phyloP scores from a whole-genome alignment of 2,797 vertebrate species.

The Linurgus olivaceus region DNA sequence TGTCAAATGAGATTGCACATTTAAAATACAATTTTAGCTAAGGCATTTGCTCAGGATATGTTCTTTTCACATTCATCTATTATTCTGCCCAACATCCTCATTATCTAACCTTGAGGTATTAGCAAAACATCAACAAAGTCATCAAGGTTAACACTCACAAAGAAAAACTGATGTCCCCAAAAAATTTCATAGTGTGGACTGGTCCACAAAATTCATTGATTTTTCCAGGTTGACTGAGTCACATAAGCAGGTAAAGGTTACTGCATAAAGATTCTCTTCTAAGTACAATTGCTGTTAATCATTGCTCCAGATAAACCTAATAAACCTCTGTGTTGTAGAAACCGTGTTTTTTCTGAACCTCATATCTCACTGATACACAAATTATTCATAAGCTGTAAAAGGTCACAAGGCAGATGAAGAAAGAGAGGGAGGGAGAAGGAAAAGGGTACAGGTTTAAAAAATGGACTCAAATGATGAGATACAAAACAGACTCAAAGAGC shows the following conservation, averaged over 20 bases:
- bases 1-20: slow-evolving; percentile 44
- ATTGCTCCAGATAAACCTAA: background rate
- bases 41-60: background rate
- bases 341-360: slow-evolving; percentile 6
- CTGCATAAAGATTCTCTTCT: background rate
- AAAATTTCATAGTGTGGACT: background rate
- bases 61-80: background rate
- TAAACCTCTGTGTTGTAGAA: slow-evolving; percentile 3
- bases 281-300: slow-evolving; percentile 9
- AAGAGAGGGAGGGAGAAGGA: background rate
- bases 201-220: background rate
- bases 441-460: slow-evolving; percentile 39
- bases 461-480: background rate
- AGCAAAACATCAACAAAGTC: background rate
- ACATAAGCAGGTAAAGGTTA: background rate
- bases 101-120: background rate
- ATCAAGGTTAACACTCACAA: background rate
- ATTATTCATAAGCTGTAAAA: slow-evolving; percentile 64
- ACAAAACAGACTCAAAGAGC: background rate
- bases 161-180: background rate
- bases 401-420: slow-evolving; percentile 22
- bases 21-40: background rate
- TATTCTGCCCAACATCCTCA: background rate
- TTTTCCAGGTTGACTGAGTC: background rate
- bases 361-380: slow-evolving; percentile 27